Evolutionary conservation across 2,888 invertebrate species (phyloP), one percentile per base, ranked within the genome.

Genomic region (Napeogenes inachia): DNA sequence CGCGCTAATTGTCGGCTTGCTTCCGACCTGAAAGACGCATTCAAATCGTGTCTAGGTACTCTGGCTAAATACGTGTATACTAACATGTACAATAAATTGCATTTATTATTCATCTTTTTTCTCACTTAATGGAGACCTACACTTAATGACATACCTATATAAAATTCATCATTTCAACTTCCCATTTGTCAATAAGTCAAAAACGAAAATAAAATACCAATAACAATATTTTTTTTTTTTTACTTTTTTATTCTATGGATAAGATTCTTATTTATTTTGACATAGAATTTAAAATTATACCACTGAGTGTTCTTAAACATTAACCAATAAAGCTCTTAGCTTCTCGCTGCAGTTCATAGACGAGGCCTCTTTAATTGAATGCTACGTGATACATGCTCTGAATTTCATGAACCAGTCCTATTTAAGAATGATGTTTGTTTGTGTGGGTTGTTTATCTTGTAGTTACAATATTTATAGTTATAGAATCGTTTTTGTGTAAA

Each of bases 1-100:
- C 71, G 65, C 75, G 71, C 72, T 86, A 86, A 86, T 86, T 86
- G 77, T 77, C 71, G 67, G 67, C 70, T 69, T 64, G 68, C 69
- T 70, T 68, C 58, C 63, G 60, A 68, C 68, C 59, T 66, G 63
- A 66, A 61, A 64, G 68, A 64, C 64, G 65, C 59, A 59, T 63
- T 65, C 58, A 63, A 61, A 54, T 33, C 57, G 56, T 60, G 45
- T 45, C 53, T 35, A 32, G 32, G 55, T 55, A 38, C 35, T 38
- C 5, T 55, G 35, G 13, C 35, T 30, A 10, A 55, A 55, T 38
- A 13, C 8, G 35, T 55, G 32, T 54, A 54, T 54, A 32, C 47
- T 12, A 13, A 30, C 4, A 30, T 13, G 10, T 35, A 35, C 35
- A 35, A 35, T 35, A 6, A 35, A 35, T 5, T 35, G 2, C 6